Conservation (phyloP, 2,113 vertebrate genomes). For the Anguilla rostrata region DNA sequence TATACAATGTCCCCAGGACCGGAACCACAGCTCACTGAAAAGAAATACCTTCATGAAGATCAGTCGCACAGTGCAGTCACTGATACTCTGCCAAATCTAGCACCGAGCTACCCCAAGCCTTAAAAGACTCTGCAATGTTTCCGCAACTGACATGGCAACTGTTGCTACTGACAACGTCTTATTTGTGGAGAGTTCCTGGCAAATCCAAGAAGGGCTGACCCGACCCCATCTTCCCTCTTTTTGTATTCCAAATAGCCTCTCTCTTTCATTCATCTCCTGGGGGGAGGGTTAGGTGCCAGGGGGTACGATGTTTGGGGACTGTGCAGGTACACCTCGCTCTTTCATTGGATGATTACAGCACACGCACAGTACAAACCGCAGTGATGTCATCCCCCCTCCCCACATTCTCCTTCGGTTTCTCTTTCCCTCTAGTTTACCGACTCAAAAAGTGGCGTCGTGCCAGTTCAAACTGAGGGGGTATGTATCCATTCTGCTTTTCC, state of each 20-base stretch:
- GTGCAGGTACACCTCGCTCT: neutral
- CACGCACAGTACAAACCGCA: too few relatives aligned
- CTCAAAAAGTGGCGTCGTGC: too few relatives aligned
- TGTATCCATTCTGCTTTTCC: too few relatives aligned
- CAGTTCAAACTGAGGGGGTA: too few relatives aligned
- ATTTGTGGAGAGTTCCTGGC: neutral
- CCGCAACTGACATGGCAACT: neutral
- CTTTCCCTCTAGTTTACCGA: too few relatives aligned
- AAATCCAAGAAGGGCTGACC: neutral
- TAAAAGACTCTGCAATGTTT: neutral
- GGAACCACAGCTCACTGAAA: neutral
- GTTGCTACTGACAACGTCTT: neutral
- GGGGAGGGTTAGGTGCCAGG: neutral
- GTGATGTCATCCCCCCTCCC: too few relatives aligned
- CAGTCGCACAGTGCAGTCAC: neutral
- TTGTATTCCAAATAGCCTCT: neutral
- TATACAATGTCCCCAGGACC: neutral
- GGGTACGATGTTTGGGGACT: neutral
- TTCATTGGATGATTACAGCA: too few relatives aligned
- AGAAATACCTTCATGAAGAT: neutral
- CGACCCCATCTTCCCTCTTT: neutral
- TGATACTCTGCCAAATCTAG: neutral
- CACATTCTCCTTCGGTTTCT: too few relatives aligned
- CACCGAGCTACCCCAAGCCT: neutral
- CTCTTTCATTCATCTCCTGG: neutral